Evolutionary conservation across 1,140 invertebrate genomes (phyloP).

Genomic region (Bombus huntii): DNA sequence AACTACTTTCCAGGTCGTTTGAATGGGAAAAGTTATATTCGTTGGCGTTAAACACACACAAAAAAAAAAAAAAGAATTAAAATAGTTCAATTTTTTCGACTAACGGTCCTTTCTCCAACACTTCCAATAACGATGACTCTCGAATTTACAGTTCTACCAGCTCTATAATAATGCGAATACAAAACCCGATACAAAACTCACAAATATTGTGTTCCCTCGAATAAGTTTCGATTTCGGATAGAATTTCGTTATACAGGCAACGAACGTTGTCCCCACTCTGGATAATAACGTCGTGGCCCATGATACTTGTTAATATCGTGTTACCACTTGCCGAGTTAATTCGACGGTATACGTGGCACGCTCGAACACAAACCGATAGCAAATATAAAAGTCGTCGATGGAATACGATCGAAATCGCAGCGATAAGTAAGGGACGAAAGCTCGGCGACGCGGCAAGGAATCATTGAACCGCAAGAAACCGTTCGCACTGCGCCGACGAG

Average conservation of each 20-base stretch:
- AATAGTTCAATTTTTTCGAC: not conserved
- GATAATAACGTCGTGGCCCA: not conserved
- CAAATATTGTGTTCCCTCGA: too few species aligned
- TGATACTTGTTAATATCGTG: not conserved
- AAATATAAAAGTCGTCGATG: conserved; percentile 36
- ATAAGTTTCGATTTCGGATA: not conserved
- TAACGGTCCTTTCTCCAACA: not conserved
- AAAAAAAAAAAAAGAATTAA: not conserved
- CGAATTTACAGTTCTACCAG: not conserved
- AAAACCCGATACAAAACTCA: too few species aligned
- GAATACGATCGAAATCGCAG: conserved; percentile 29
- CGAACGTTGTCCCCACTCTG: not conserved
- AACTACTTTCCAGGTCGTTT: conserved; percentile 12
- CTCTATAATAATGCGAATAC: too few species aligned
- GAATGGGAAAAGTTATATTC: conserved; percentile 20
- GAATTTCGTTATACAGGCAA: not conserved
- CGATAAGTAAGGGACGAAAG: not conserved
- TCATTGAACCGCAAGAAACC: conserved; percentile 47
- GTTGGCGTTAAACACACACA: not conserved
- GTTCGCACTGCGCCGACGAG: conserved; percentile 20
- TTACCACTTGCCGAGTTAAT: conserved; percentile 4
- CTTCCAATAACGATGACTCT: not conserved
- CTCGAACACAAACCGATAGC: conserved; percentile 16
- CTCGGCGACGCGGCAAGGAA: conserved; percentile 51
- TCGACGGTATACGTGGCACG: not conserved